Evolutionary conservation across 2,888 invertebrate species (phyloP).

Genomic region (Stenodema calcarata): DNA sequence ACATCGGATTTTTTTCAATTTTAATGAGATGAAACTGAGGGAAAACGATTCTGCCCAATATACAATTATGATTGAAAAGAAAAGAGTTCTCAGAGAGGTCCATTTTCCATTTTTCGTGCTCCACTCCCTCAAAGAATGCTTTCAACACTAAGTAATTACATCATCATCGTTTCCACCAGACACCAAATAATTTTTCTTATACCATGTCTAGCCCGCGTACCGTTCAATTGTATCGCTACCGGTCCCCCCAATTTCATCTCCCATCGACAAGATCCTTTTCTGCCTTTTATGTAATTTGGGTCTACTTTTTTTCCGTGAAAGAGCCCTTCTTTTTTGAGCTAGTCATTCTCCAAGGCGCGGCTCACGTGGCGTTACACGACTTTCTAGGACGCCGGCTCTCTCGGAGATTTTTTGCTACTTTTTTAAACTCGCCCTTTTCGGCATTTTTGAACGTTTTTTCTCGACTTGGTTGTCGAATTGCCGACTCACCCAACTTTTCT

Average conservation of each 20-base stretch:
- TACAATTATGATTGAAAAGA: too few species aligned
- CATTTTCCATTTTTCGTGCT: too few species aligned
- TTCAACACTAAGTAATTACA: too few species aligned
- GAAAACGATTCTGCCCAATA: too few species aligned
- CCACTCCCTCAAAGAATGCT: too few species aligned
- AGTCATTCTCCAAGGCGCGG: background rate
- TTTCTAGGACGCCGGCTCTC: background rate
- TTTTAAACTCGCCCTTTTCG: background rate
- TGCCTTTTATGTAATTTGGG: background rate
- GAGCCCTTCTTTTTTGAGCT: too few species aligned
- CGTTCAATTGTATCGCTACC: background rate
- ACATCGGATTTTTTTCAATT: too few species aligned
- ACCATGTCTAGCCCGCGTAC: background rate
- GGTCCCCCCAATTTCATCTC: background rate
- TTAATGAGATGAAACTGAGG: too few species aligned
- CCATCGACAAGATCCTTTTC: background rate
- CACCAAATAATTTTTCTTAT: background rate
- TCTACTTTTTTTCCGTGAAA: background rate
- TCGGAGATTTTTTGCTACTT: background rate
- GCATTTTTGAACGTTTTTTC: background rate
- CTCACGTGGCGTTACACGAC: background rate
- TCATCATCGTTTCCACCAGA: background rate
- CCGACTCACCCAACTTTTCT: background rate
- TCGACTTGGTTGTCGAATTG: background rate
- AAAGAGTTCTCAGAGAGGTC: too few species aligned